Evolutionary conservation across 1,140 invertebrate genomes (phyloP).

Genomic region (Diuraphis noxia): DNA sequence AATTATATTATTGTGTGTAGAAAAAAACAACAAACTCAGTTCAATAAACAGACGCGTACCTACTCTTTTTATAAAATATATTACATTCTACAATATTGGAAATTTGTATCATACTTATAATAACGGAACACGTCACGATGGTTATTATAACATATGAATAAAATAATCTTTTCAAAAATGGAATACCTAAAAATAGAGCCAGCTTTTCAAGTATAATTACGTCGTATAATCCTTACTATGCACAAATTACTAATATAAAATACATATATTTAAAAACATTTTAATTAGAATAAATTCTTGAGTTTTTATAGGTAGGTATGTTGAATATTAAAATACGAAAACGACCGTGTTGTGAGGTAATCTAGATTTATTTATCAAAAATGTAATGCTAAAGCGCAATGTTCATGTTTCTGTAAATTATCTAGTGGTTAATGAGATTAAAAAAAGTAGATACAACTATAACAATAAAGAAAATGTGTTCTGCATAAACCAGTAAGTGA

Average conservation of each 20-base stretch:
- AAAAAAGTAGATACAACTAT: too few species aligned
- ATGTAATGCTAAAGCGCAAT: too few species aligned
- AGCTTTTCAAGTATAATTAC: neutral
- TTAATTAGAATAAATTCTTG: too few species aligned
- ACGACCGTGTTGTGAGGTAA: too few species aligned
- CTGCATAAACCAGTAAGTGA: too few species aligned
- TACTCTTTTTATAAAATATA: neutral
- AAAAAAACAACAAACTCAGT: neutral
- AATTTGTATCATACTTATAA: neutral
- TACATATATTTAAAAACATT: too few species aligned
- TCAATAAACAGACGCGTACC: neutral
- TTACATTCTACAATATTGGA: neutral
- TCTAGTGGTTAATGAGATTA: too few species aligned
- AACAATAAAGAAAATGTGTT: too few species aligned
- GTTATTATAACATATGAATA: neutral
- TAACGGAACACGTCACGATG: neutral
- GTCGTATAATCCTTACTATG: neutral
- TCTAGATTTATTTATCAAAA: too few species aligned
- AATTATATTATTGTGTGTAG: neutral
- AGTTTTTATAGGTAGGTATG: too few species aligned
- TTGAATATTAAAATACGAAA: too few species aligned
- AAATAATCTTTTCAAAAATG: neutral
- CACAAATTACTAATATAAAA: neutral
- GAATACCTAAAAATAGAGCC: neutral
- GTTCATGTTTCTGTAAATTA: too few species aligned